Conservation (phyloP, 2,113 vertebrate genomes). For the Seriola dumerili region DNA sequence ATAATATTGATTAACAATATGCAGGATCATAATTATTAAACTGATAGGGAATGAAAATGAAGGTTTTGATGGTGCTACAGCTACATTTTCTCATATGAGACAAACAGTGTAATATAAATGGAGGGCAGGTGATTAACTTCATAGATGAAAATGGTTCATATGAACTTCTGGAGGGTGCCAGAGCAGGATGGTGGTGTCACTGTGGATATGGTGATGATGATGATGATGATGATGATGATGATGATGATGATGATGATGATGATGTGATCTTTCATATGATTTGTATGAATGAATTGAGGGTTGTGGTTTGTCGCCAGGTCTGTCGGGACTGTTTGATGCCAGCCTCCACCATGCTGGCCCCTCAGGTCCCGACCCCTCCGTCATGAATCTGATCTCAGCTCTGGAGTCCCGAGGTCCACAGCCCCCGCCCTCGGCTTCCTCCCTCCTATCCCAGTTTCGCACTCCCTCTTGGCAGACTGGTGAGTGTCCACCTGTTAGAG, state of each 20-base stretch:
- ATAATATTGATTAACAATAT: not conserved
- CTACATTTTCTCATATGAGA: too few species aligned
- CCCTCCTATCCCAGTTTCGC: conserved; percentile 93
- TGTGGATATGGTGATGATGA: not conserved
- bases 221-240: not conserved
- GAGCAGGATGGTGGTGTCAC: too few species aligned
- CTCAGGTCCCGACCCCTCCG: conserved; percentile 89
- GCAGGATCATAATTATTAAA: too few species aligned
- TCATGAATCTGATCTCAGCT: conserved; percentile 95
- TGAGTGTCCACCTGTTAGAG: conserved; percentile 66
- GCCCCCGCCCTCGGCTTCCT: conserved; percentile 90
- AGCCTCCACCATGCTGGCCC: conserved; percentile 90
- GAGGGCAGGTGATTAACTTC: too few species aligned
- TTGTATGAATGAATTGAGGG: conserved; percentile 12
- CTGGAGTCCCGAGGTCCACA: conserved; percentile 92
- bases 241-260: too few species aligned
- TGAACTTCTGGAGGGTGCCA: too few species aligned
- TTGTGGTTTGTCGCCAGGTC: conserved; percentile 79
- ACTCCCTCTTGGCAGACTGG: conserved; percentile 94
- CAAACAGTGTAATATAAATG: too few species aligned
- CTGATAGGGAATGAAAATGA: too few species aligned
- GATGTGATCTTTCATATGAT: not conserved
- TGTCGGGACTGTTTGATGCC: conserved; percentile 92
- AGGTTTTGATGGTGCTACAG: too few species aligned
- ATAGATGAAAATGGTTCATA: too few species aligned